Base-by-base conservation (phyloP, 2,113 vertebrate species). In the Typhlomys cinereus region DNA sequence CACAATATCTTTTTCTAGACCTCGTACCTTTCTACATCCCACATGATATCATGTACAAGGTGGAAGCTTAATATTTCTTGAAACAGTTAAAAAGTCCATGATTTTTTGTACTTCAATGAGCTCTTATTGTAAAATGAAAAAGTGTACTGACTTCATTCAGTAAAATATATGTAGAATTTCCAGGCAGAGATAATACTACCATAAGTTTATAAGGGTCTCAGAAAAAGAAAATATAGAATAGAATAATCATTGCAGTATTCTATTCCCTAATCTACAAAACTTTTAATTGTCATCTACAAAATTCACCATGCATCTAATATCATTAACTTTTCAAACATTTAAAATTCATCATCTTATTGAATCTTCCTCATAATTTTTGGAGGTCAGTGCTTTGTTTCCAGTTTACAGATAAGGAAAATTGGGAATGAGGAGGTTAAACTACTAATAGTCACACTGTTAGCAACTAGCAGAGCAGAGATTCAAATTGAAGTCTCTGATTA, bases 31-130 rank as follows among this genome's bases (percentile, higher is more conserved):
- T 75, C 88, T 81, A 2, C 36, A 88, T 85, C 10, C 52, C 41
- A 67, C 31, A 85, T 27, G 89, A 64, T 85, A 44, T 5, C 48
- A 67, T 73, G 46, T 25, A 84, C 14, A 78, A 44, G 61, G 64
- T 64, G 46, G 61, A 29, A 79, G 62, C 23, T 88, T 88, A 54
- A 52, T 70, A 94, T 75, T 80, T 54, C 59, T 81, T 85, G 9
- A 93, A 91, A 70, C 34, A 27, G 13, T 70, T 93, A 29, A 59
- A 67, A 84, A 62, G 9, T n/a, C 27, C 17, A 17, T 61, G 70
- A 75, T 81, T 89, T 75, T 36, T 46, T 81, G 13, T 76, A 70
- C 6, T 5, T 13, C 62, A 87, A 83, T 67, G 21, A 92, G 41
- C n/a, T 82, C 46, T 44, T 71, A 0, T 21, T 66, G 44, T 91